Percentiles rank a stretch among this genome's conserved stretches.
Evolutionary conservation across 2,797 vertebrate genomes (phyloP).

Genomic region (Cryptoblepharus egeriae): DNA sequence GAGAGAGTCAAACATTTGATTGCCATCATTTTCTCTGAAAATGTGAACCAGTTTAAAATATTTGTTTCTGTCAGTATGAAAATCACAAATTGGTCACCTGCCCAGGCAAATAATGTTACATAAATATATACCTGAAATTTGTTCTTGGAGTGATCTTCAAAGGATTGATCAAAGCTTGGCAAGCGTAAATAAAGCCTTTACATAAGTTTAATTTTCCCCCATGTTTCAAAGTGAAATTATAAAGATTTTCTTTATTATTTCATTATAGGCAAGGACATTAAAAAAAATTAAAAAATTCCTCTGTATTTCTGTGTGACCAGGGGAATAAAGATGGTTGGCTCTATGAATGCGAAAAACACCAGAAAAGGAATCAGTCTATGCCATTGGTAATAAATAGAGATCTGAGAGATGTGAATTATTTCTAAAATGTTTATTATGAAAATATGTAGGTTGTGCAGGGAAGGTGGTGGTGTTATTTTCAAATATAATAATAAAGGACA

Average conservation of each 20-base stretch:
- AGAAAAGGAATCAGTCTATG: background rate
- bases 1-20: background rate
- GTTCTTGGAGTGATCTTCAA: constrained; percentile 68
- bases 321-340: constrained; percentile 22
- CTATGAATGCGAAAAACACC: constrained; percentile 22
- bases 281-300: constrained; percentile 26
- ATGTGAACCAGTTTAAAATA: constrained; percentile 48
- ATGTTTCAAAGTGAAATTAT: constrained; percentile 64
- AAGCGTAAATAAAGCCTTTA: constrained; percentile 55
- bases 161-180: constrained; percentile 64
- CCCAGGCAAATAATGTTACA: constrained; percentile 58
- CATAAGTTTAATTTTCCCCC: constrained; percentile 55
- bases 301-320: constrained; percentile 34
- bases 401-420: constrained; percentile 20
- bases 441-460: background rate
- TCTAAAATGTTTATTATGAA: constrained; percentile 25
- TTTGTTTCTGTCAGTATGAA: constrained; percentile 33
- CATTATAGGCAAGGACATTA: constrained; percentile 46
- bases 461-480: background rate
- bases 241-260: constrained; percentile 53
- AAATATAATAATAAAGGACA: background rate
- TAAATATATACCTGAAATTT: constrained; percentile 48
- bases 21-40: constrained; percentile 45
- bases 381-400: constrained; percentile 1
- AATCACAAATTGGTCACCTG: constrained; percentile 46